These are phyloP conservation scores for Arrhamphus sclerolepis DNA, from an alignment of 2,797 vertebrate genomes.

Conservation along the genomic window DNA sequence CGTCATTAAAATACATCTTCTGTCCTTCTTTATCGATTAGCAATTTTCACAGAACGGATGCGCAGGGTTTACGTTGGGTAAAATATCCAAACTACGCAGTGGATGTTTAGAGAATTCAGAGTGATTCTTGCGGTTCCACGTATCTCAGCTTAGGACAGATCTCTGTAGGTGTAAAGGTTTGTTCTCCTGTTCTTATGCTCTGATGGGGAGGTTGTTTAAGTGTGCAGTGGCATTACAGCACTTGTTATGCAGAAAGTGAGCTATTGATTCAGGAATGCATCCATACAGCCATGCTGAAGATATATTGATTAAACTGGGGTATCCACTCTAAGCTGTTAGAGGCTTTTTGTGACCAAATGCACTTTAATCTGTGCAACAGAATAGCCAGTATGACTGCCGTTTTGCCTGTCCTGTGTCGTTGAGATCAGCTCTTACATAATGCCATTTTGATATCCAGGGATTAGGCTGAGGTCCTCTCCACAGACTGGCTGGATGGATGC, in stretches of 20 bases:
- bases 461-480: slow-evolving; percentile 63
- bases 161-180: not conserved
- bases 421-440: slow-evolving; percentile 71
- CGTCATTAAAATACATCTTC: not conserved
- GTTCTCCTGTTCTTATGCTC: not conserved
- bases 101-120: not conserved
- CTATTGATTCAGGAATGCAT: slow-evolving; percentile 27
- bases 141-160: not conserved
- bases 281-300: slow-evolving; percentile 31
- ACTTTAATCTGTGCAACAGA: slow-evolving; percentile 60
- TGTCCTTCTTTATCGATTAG: not conserved
- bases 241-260: slow-evolving; percentile 5
- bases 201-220: not conserved
- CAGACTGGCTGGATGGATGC: slow-evolving; percentile 45
- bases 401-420: slow-evolving; percentile 50
- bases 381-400: slow-evolving; percentile 46
- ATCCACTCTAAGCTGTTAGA: slow-evolving; percentile 35
- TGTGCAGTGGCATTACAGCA: not conserved
- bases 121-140: too few relatives aligned
- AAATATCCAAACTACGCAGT: not conserved
- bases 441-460: slow-evolving; percentile 76
- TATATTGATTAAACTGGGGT: slow-evolving; percentile 55
- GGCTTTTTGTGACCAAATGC: slow-evolving; percentile 50
- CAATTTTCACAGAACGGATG: not conserved
- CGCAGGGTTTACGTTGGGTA: not conserved